Percentiles rank a stretch among this genome's conserved stretches.
phyloP scores from a whole-genome alignment of 2,888 invertebrate genomes.

The Prosapia bicincta region DNA sequence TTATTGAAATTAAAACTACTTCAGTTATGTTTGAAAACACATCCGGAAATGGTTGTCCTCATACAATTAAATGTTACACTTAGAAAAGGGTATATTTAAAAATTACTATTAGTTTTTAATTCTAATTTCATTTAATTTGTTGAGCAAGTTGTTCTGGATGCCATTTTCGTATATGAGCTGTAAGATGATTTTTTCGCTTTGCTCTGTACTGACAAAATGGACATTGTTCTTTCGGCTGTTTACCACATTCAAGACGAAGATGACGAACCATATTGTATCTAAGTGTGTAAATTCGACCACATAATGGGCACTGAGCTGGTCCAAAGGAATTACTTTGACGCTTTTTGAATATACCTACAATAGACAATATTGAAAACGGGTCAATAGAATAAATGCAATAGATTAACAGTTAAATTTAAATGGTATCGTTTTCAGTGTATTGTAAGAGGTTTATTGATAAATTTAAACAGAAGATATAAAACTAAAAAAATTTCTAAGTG shows the following conservation, averaged over 20 bases:
- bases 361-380: not conserved
- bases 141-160: not conserved
- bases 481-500: too few relatives aligned
- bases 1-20: too few relatives aligned
- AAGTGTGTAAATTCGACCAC: slow-evolving; percentile 37
- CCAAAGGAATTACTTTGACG: not conserved
- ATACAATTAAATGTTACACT: too few relatives aligned
- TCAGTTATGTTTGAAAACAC: too few relatives aligned
- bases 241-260: slow-evolving; percentile 35
- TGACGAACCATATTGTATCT: slow-evolving; percentile 45
- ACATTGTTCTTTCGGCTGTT: slow-evolving; percentile 36
- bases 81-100: too few relatives aligned
- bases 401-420: too few relatives aligned
- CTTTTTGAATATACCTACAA: not conserved
- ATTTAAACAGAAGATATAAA: too few relatives aligned
- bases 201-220: slow-evolving; percentile 27
- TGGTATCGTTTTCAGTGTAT: too few relatives aligned
- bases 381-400: not conserved
- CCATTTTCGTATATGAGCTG: slow-evolving; percentile 11
- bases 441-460: too few relatives aligned
- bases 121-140: too few relatives aligned
- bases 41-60: too few relatives aligned
- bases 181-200: slow-evolving; percentile 21
- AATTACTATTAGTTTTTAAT: too few relatives aligned
- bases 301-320: not conserved